phyloP scores from a whole-genome alignment of 2,113 vertebrate species.

The Oryzias javanicus region DNA sequence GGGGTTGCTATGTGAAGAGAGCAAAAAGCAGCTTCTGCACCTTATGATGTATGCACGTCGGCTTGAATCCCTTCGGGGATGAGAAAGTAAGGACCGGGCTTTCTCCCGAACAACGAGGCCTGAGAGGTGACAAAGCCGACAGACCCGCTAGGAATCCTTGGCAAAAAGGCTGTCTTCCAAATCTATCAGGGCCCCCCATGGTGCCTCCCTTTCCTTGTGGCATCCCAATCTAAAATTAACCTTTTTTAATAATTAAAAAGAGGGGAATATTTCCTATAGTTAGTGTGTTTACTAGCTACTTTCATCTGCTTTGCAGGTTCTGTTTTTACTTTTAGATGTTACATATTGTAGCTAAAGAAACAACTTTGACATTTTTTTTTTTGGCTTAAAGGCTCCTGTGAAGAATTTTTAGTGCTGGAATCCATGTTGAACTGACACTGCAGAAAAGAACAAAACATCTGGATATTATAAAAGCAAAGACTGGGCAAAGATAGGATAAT shows the following conservation, averaged over 20 bases:
- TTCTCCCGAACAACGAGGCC: slow-evolving; percentile 68
- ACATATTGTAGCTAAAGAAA: slow-evolving; percentile 62
- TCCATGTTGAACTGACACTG: slow-evolving; percentile 6
- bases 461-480: slow-evolving; percentile 24
- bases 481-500: slow-evolving; percentile 19
- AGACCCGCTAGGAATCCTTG: slow-evolving; percentile 61
- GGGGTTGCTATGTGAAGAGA: slow-evolving; percentile 25
- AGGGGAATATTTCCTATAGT: too few species aligned
- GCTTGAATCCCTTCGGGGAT: slow-evolving; percentile 49
- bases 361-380: slow-evolving; percentile 38
- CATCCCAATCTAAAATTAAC: background rate
- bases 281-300: too few species aligned
- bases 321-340: slow-evolving; percentile 71
- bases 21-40: slow-evolving; percentile 61
- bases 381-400: slow-evolving; percentile 22
- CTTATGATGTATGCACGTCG: slow-evolving; percentile 54
- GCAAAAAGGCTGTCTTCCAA: slow-evolving; percentile 34
- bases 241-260: too few species aligned
- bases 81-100: slow-evolving; percentile 58
- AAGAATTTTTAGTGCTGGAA: slow-evolving; percentile 14
- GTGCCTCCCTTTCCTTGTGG: background rate
- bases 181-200: slow-evolving; percentile 44
- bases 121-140: slow-evolving; percentile 73
- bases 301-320: slow-evolving; percentile 20
- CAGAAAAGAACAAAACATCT: slow-evolving; percentile 20